Evolutionary conservation across 2,797 vertebrate species (phyloP), one percentile per base, ranked within the genome.

Genomic region (Urophycis tenuis): DNA sequence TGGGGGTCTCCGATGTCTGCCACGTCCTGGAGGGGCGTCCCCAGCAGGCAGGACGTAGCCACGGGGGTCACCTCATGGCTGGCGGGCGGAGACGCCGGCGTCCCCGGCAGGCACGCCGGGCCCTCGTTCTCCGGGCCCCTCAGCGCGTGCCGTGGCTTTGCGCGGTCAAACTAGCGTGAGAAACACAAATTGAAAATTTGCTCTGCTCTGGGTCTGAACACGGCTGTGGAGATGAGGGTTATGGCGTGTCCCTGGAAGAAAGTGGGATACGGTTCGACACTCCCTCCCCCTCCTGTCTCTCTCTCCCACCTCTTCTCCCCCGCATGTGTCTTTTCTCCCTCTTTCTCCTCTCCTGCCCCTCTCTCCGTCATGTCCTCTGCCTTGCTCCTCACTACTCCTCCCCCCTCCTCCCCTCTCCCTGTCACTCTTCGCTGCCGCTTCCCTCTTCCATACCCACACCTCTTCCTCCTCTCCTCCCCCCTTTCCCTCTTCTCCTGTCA

Each of bases 221-320:
- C n/a, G n/a, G n/a, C n/a, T n/a, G n/a, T n/a, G n/a, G n/a, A n/a
- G n/a, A n/a, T n/a, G n/a, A n/a, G 7, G 33, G 3, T 34, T 34
- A 34, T 34, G 22, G 53, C 71, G 75, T 41, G 72, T 82, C 71
- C 73, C 64, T 70, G 82, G 80, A 78, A 30, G 25, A 17, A 17
- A 53, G 39, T 80, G 78, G 78, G 86, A 79, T 83, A 83, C 22
- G 53, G n/a, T 64, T 25, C 19, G n/a, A 67, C n/a, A 67, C 22
- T 67, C 60, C n/a, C 60, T 67, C 25, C 60, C 14, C 60, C 60
- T 7, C 73, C 14, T 31, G 74, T 22, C 45, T 53, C 30, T 73
- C 11, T 0, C 31, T 45, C 53, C 53, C 71, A 3, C 17, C 33
- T 72, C 33, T 19, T 25, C 35, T 8, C 9, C 70, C 77, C 70